Percentiles rank a stretch among this genome's conserved stretches.
Conservation (phyloP, 2,888 invertebrate genomes). For the Rapana venosa region DNA sequence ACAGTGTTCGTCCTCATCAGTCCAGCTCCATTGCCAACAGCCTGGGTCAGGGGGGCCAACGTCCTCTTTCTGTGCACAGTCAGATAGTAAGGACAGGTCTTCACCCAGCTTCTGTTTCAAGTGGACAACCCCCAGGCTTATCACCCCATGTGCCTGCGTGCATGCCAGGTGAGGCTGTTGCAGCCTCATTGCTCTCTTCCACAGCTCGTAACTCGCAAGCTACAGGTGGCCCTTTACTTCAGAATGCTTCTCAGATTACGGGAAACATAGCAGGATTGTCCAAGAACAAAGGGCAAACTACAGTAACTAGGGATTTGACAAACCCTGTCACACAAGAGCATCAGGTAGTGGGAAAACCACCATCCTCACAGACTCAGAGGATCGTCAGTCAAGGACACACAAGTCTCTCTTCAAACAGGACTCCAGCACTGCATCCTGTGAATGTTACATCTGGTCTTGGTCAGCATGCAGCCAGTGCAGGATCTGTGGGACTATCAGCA, state of each 20-base stretch:
- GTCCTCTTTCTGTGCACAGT: not conserved
- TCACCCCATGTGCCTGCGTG: slow-evolving; percentile 2
- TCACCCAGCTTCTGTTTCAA: not conserved
- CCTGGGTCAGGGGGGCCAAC: not conserved
- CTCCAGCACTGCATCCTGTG: not conserved
- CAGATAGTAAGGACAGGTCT: slow-evolving; percentile 19
- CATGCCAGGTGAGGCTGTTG: not conserved
- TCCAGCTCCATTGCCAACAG: slow-evolving; percentile 7
- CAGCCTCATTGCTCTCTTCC: not conserved
- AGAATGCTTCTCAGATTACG: not conserved
- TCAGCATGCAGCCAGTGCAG: not conserved
- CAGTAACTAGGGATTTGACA: not conserved
- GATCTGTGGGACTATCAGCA: not conserved
- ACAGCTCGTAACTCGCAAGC: not conserved
- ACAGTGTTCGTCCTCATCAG: not conserved
- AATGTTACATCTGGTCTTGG: not conserved
- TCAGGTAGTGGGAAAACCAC: not conserved
- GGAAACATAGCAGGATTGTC: not conserved
- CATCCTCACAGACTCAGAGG: not conserved
- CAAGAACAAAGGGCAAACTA: not conserved
- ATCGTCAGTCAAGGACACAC: not conserved
- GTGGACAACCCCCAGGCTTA: slow-evolving; percentile 2
- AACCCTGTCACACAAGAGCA: not conserved
- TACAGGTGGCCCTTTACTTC: not conserved
- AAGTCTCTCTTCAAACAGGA: not conserved